phyloP scores from a whole-genome alignment of 2,113 vertebrate species.

The Chaenogobius annularis region DNA sequence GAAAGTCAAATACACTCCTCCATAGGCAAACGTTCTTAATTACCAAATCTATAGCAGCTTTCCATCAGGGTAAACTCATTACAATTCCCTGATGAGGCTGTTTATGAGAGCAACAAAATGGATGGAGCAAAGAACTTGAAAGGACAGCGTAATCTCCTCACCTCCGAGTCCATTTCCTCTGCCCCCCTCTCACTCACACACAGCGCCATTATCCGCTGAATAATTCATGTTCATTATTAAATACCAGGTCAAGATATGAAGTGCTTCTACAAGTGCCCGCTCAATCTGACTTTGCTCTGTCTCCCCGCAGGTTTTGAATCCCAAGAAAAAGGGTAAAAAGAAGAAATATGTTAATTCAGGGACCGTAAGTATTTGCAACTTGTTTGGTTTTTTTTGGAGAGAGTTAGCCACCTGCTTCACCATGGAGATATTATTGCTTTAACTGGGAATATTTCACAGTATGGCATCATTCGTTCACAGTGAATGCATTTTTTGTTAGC shows the following conservation, averaged over 20 bases:
- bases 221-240: slow-evolving; percentile 51
- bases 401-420: too few species aligned
- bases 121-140: not conserved
- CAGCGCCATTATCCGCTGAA: slow-evolving; percentile 26
- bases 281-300: slow-evolving; percentile 18
- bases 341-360: slow-evolving; percentile 98
- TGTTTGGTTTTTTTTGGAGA: not conserved
- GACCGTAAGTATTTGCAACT: slow-evolving; percentile 82
- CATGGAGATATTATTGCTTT: too few species aligned
- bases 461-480: too few species aligned
- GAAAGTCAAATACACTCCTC: not conserved
- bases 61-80: not conserved
- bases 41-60: not conserved
- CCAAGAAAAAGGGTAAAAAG: slow-evolving; percentile 98
- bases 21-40: not conserved
- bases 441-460: too few species aligned
- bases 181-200: slow-evolving; percentile 15
- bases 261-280: slow-evolving; percentile 27
- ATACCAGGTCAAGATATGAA: slow-evolving; percentile 23
- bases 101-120: not conserved
- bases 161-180: slow-evolving; percentile 7
- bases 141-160: slow-evolving; percentile 13
- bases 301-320: slow-evolving; percentile 88
- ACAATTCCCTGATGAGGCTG: not conserved
- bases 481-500: too few species aligned